Conservation (phyloP, 2,113 vertebrate genomes). For the Gnathonemus echidnorhynchus region DNA sequence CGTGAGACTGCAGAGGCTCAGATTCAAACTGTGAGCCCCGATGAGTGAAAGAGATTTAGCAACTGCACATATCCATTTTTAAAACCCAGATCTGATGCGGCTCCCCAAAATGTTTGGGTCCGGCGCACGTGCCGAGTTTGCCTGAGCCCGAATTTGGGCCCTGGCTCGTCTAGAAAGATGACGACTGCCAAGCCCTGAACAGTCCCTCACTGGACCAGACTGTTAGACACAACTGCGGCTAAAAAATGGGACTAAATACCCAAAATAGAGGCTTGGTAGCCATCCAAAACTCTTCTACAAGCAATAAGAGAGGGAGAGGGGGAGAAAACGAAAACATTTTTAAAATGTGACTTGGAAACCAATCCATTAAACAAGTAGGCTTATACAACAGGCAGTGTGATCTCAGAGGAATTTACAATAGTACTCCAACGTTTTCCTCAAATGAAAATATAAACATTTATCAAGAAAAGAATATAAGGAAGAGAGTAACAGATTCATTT, state of each 20-base stretch:
- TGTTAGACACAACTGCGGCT: slow-evolving; percentile 9
- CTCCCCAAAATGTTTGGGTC: background rate
- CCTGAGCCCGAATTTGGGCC: background rate
- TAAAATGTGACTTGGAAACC: slow-evolving; percentile 6
- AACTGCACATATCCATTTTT: background rate
- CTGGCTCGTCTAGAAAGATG: background rate
- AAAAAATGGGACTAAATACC: slow-evolving; percentile 5
- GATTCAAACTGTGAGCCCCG: background rate
- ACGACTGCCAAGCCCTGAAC: background rate
- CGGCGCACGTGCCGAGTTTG: background rate
- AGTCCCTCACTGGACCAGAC: background rate
- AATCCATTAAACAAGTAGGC: background rate
- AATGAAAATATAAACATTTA: background rate
- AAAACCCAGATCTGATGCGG: background rate
- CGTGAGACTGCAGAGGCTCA: background rate
- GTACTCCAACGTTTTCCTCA: background rate
- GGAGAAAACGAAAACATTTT: slow-evolving; percentile 4
- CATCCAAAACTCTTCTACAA: background rate
- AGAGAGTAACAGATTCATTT: background rate
- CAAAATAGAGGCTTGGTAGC: background rate
- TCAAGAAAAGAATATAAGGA: background rate
- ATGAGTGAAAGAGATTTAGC: background rate
- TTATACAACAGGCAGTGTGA: background rate
- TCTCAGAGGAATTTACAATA: background rate
- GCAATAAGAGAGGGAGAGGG: background rate